phyloP scores from a whole-genome alignment of 1,140 invertebrate genomes.

The Thalassaphorura encarpata region DNA sequence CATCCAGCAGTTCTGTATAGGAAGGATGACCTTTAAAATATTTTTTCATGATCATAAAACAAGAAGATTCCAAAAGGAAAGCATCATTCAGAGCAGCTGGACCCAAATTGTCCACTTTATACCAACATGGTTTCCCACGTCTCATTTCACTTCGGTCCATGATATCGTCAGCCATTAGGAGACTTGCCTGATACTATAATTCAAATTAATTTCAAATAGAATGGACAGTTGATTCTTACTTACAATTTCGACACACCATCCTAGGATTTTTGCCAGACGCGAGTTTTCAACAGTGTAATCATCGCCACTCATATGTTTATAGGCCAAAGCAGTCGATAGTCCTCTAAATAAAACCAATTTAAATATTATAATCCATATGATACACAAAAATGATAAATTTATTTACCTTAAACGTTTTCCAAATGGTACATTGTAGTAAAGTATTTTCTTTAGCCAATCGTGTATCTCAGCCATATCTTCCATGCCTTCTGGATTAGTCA shows the following conservation, averaged over 20 bases:
- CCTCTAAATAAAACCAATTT: background rate
- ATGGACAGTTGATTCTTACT: slow-evolving; percentile 29
- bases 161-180: slow-evolving; percentile 51
- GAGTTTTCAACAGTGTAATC: background rate
- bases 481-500: background rate
- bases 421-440: background rate
- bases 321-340: background rate
- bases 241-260: slow-evolving; percentile 91
- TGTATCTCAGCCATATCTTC: background rate
- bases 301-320: background rate
- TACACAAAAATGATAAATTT: background rate
- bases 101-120: slow-evolving; percentile 44
- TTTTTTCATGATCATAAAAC: background rate
- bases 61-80: background rate
- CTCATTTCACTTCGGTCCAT: slow-evolving; percentile 50
- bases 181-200: slow-evolving; percentile 45
- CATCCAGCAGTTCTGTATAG: background rate
- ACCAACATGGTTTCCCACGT: slow-evolving; percentile 52
- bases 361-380: background rate
- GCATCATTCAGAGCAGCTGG: slow-evolving; percentile 48
- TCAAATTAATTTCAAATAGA: background rate
- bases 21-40: background rate
- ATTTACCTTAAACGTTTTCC: background rate
- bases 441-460: background rate
- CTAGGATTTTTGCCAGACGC: slow-evolving; percentile 63